These are phyloP conservation scores for Eupithecia dodoneata DNA, from an alignment of 2,888 invertebrate genomes.

Conservation along the genomic window DNA sequence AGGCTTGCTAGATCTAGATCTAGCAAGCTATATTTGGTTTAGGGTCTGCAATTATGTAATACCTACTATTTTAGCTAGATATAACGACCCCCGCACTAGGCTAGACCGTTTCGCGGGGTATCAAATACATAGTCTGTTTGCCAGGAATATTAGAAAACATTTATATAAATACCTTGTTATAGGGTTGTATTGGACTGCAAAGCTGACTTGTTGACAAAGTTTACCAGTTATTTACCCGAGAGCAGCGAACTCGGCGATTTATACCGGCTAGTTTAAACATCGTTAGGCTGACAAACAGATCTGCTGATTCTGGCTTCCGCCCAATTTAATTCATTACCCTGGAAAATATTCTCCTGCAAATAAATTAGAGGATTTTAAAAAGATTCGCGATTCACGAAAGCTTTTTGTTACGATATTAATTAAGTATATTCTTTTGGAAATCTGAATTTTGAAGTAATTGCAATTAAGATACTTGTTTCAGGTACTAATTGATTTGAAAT, in stretches of 20 bases:
- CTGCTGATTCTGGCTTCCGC: constrained; percentile 39
- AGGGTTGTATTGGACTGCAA: background rate
- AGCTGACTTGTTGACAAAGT: constrained; percentile 7
- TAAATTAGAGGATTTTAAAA: constrained; percentile 12
- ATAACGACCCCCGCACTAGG: too few relatives aligned
- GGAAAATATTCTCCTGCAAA: constrained; percentile 28
- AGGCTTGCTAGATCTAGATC: too few relatives aligned
- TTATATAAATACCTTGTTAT: too few relatives aligned
- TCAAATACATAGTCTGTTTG: too few relatives aligned
- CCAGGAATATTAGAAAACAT: too few relatives aligned
- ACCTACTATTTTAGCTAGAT: too few relatives aligned
- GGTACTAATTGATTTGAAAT: background rate
- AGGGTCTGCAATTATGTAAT: too few relatives aligned
- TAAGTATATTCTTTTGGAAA: background rate
- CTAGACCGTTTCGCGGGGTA: too few relatives aligned
- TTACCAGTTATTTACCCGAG: constrained; percentile 36
- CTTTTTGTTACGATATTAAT: background rate
- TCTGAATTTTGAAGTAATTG: background rate
- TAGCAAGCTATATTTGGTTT: too few relatives aligned
- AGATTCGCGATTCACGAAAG: background rate
- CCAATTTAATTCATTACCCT: constrained; percentile 46
- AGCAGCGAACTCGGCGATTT: constrained; percentile 42
- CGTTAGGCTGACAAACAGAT: constrained; percentile 43
- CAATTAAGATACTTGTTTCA: background rate
- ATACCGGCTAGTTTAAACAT: constrained; percentile 43